Conservation (phyloP, 1,140 invertebrate genomes). For the Diorhabda elongata region DNA sequence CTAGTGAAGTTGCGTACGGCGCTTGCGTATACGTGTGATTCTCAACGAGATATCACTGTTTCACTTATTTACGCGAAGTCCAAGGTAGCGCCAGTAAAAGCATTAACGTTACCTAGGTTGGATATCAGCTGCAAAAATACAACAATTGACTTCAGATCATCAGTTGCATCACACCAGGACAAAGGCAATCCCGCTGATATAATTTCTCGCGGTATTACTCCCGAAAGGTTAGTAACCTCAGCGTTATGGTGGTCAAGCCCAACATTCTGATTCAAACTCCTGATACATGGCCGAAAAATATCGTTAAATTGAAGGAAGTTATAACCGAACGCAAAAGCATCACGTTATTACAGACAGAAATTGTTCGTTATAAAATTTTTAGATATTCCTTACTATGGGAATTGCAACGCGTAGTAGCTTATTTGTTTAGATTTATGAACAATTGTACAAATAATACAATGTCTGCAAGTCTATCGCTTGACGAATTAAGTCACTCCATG, state of each 20-base stretch:
- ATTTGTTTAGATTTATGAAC: conserved; percentile 17
- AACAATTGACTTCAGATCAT: conserved; percentile 2
- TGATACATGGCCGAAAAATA: background rate
- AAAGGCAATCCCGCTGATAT: conserved; percentile 37
- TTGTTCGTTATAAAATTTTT: conserved; percentile 1
- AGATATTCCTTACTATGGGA: conserved; percentile 1
- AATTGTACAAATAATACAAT: background rate
- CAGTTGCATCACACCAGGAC: conserved; percentile 31
- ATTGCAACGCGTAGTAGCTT: conserved; percentile 2
- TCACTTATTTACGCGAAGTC: background rate
- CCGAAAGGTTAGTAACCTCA: conserved; percentile 24
- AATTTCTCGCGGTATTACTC: conserved; percentile 30
- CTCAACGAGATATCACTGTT: background rate
- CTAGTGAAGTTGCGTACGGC: background rate
- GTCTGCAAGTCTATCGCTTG: background rate
- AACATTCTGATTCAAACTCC: background rate
- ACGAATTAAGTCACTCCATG: conserved; percentile 7
- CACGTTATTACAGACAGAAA: background rate
- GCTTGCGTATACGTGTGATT: conserved; percentile 3
- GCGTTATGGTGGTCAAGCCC: conserved; percentile 36
- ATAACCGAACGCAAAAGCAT: background rate
- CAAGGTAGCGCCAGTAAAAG: background rate
- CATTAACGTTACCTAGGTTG: background rate
- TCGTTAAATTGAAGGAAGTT: background rate
- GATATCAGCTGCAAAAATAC: conserved; percentile 11